Conservation (phyloP, 2,888 invertebrate genomes). For the Andrena camellia region DNA sequence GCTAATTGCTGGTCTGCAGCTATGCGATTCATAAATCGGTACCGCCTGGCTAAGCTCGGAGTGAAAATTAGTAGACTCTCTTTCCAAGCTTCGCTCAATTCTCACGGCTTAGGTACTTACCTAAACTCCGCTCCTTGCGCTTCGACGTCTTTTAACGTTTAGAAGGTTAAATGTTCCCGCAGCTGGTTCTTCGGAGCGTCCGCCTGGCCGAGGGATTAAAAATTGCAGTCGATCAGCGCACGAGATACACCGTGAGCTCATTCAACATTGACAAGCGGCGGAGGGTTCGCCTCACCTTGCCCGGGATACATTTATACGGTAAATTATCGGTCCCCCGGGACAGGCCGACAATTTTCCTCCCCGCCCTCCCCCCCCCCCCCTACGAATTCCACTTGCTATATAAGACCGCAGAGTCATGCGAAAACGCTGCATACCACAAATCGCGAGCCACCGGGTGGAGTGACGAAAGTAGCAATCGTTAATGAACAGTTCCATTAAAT, state of each 20-base stretch:
- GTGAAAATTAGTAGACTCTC: background rate
- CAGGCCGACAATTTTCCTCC: constrained; percentile 45
- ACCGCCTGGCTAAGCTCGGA: background rate
- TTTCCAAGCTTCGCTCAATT: background rate
- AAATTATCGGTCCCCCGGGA: constrained; percentile 49
- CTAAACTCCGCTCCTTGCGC: background rate
- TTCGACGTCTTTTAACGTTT: background rate
- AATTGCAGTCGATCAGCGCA: background rate
- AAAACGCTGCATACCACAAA: constrained; percentile 34
- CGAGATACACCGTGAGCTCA: constrained; percentile 26
- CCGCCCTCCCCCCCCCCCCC: too few relatives aligned
- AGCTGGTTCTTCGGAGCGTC: background rate
- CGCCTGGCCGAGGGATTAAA: background rate
- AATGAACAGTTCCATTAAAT: background rate
- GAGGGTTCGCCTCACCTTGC: constrained; percentile 32
- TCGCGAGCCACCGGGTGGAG: constrained; percentile 31
- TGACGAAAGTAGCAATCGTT: constrained; percentile 1
- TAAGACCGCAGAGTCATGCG: constrained; percentile 34
- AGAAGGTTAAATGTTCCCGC: background rate
- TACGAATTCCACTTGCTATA: constrained; percentile 43
- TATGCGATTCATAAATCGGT: background rate
- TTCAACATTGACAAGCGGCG: constrained; percentile 48
- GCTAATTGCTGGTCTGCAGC: constrained; percentile 29
- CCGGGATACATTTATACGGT: constrained; percentile 48
- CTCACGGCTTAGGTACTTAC: background rate